Conservation (phyloP, 2,797 vertebrate genomes). For the Rhinella marina region DNA sequence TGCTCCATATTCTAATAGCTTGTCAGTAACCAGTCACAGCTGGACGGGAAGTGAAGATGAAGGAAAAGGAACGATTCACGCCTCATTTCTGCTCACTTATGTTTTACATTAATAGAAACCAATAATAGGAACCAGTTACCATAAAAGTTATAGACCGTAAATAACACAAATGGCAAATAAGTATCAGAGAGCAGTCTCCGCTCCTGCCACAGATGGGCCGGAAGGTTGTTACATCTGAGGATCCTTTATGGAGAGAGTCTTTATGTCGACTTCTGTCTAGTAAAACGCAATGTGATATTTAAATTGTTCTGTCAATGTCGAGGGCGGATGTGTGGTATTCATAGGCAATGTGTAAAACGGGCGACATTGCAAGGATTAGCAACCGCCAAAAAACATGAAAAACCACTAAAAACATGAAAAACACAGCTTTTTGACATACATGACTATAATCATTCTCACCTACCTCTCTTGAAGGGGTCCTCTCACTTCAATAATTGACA, state of each 20-base stretch:
- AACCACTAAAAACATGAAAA: too few relatives aligned
- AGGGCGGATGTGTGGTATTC: neutral
- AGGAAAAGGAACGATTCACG: slow-evolving; percentile 92
- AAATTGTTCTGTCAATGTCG: neutral
- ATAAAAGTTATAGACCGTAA: slow-evolving; percentile 93
- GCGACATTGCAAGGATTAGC: neutral
- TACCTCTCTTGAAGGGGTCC: too few relatives aligned
- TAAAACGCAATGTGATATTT: slow-evolving; percentile 8
- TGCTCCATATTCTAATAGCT: slow-evolving; percentile 77
- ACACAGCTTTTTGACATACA: too few relatives aligned
- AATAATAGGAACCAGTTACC: slow-evolving; percentile 92
- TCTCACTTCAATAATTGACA: too few relatives aligned
- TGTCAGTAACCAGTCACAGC: slow-evolving; percentile 83
- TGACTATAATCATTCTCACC: too few relatives aligned
- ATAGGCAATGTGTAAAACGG: neutral
- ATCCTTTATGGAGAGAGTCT: slow-evolving; percentile 78
- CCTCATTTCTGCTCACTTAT: slow-evolving; percentile 95
- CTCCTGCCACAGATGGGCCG: slow-evolving; percentile 84
- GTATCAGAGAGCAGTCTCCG: slow-evolving; percentile 86
- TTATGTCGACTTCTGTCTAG: slow-evolving; percentile 73
- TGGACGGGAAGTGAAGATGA: slow-evolving; percentile 80
- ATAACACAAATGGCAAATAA: slow-evolving; percentile 94
- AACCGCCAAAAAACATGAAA: neutral
- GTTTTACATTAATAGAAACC: slow-evolving; percentile 96
- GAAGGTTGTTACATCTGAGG: slow-evolving; percentile 79